These are phyloP conservation scores for Mormyrus hasselquistii DNA, from an alignment of 2,797 vertebrate species.

Conservation along the genomic window DNA sequence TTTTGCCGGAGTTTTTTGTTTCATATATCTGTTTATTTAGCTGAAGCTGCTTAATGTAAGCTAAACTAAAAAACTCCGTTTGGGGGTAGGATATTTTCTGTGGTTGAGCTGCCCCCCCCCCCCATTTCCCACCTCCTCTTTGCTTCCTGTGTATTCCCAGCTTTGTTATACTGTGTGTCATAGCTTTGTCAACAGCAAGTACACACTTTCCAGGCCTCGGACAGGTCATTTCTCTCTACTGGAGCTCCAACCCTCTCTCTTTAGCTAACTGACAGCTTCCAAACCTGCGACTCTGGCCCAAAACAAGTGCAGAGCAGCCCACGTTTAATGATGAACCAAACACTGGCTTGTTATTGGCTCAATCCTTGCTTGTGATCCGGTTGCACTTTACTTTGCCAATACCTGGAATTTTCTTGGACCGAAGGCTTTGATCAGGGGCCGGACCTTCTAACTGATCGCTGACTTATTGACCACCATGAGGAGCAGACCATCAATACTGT, in stretches of 20 bases:
- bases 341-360: background rate
- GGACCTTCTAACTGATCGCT: background rate
- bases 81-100: background rate
- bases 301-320: background rate
- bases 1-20: background rate
- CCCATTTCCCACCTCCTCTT: background rate
- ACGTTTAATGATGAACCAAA: background rate
- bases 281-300: background rate
- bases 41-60: background rate
- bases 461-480: background rate
- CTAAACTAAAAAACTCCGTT: background rate
- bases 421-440: background rate
- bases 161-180: slow-evolving; percentile 5
- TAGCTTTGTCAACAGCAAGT: background rate
- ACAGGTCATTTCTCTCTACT: background rate
- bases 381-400: background rate
- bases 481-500: background rate
- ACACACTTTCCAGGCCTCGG: background rate
- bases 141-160: background rate
- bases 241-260: background rate
- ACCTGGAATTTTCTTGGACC: background rate
- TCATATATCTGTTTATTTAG: background rate
- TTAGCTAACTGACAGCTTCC: background rate
- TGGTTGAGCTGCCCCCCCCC: background rate
- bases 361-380: background rate